phyloP scores from a whole-genome alignment of 1,140 invertebrate genomes.

The Dendroctonus ponderosae region DNA sequence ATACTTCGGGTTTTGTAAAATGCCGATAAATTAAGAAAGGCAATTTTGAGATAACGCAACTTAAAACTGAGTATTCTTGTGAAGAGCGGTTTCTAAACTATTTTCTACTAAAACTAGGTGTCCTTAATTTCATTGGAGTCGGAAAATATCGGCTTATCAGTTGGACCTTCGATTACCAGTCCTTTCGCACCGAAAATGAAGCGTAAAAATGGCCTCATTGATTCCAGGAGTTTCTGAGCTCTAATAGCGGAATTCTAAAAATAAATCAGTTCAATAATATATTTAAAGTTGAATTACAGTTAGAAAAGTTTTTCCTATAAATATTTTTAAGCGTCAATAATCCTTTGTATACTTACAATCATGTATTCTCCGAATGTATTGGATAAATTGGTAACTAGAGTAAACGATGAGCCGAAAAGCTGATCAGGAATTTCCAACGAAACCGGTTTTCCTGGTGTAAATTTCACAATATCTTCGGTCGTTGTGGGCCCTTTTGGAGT shows the following conservation, averaged over 20 bases:
- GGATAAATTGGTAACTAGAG: slow-evolving; percentile 67
- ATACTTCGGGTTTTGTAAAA: no score
- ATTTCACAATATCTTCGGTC: slow-evolving; percentile 66
- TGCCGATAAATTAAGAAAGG: no score
- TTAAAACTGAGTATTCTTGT: no score
- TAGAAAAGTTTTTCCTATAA: no score
- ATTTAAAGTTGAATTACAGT: slow-evolving; percentile 2
- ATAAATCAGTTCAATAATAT: no score
- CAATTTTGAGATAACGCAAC: no score
- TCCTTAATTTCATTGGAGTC: slow-evolving; percentile 38
- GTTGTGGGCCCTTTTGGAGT: slow-evolving; percentile 50
- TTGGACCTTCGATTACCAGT: slow-evolving; percentile 49
- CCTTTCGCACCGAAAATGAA: slow-evolving; percentile 55
- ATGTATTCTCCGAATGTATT: slow-evolving; percentile 66
- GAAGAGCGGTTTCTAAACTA: no score
- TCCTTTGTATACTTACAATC: slow-evolving; percentile 56
- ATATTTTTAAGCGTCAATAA: not conserved
- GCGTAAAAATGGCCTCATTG: slow-evolving; percentile 57
- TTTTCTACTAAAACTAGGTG: slow-evolving; percentile 4
- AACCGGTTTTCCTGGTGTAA: slow-evolving; percentile 61
- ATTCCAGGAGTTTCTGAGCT: slow-evolving; percentile 55
- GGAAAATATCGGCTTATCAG: slow-evolving; percentile 49
- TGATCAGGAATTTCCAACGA: slow-evolving; percentile 64
- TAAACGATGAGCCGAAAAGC: slow-evolving; percentile 69
- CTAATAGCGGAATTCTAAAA: slow-evolving; percentile 58